These are phyloP conservation scores for Gadopsis marmoratus DNA, from an alignment of 2,797 vertebrate genomes.

Conservation along the genomic window DNA sequence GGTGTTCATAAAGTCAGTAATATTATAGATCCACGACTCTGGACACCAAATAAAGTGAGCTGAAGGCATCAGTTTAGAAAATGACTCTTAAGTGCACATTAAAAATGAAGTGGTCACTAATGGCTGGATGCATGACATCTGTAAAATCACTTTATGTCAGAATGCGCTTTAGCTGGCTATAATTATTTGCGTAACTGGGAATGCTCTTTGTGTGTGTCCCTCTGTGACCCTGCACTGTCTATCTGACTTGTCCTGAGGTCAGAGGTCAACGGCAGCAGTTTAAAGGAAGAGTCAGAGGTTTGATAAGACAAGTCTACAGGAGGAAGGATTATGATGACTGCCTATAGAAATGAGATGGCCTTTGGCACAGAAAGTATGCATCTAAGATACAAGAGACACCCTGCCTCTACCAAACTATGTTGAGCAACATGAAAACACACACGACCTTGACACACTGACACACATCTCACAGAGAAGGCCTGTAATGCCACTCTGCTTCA, in stretches of 20 bases:
- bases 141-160: conserved; percentile 33
- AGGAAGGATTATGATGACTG: conserved; percentile 11
- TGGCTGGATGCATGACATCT: conserved; percentile 22
- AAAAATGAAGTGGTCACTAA: conserved; percentile 39
- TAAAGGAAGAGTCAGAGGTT: conserved; percentile 27
- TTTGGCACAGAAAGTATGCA: not conserved
- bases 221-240: conserved; percentile 44
- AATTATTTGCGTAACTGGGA: conserved; percentile 39
- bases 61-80: not conserved
- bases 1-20: not conserved
- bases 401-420: not conserved
- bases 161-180: not conserved
- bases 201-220: conserved; percentile 17
- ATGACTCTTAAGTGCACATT: conserved; percentile 28
- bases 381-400: not conserved
- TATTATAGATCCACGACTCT: not conserved
- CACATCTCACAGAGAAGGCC: conserved; percentile 61
- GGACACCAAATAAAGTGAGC: not conserved
- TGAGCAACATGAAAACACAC: conserved; percentile 17
- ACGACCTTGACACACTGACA: conserved; percentile 76
- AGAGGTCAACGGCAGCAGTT: conserved; percentile 48
- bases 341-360: not conserved
- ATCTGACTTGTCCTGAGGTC: conserved; percentile 47
- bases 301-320: not conserved
- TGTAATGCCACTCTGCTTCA: conserved; percentile 38